phyloP scores from a whole-genome alignment of 2,888 invertebrate genomes.

The Neuroscelio doddi region DNA sequence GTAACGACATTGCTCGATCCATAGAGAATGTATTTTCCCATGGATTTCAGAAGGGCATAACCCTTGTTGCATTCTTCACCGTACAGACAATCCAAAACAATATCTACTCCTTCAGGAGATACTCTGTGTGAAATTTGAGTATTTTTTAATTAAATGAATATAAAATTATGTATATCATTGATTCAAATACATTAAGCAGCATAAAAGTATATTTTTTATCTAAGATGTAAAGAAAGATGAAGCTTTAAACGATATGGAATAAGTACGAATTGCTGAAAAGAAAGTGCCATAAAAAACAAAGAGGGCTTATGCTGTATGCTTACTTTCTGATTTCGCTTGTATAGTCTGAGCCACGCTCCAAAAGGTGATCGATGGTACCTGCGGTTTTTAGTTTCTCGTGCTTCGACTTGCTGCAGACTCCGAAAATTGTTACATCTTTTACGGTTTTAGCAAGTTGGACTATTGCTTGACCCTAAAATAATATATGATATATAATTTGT shows the following conservation, averaged over 20 bases:
- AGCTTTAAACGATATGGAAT: too few species aligned
- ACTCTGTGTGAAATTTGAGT: slow-evolving; percentile 73
- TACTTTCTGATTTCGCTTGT: slow-evolving; percentile 89
- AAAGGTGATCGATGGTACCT: slow-evolving; percentile 82
- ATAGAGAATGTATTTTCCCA: slow-evolving; percentile 91
- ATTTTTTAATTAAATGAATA: not conserved
- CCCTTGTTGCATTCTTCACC: slow-evolving; percentile 92
- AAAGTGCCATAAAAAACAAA: too few species aligned
- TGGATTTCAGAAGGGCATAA: slow-evolving; percentile 86
- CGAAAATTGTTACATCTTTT: slow-evolving; percentile 86
- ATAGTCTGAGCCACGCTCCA: slow-evolving; percentile 88
- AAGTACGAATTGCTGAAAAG: too few species aligned
- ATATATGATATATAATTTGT: too few species aligned
- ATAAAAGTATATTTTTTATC: too few species aligned
- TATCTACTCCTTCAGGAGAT: slow-evolving; percentile 85
- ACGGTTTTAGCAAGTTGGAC: slow-evolving; percentile 87
- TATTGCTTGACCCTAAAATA: slow-evolving; percentile 85
- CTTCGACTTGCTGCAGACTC: slow-evolving; percentile 88
- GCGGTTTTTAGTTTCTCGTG: slow-evolving; percentile 86
- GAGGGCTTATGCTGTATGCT: too few species aligned
- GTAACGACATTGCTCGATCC: slow-evolving; percentile 92
- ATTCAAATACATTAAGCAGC: too few species aligned
- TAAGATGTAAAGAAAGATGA: too few species aligned
- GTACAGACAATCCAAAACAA: slow-evolving; percentile 90
- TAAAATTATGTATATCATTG: too few species aligned